Conservation (phyloP, 2,797 vertebrate species). For the Luscinia megarhynchos region DNA sequence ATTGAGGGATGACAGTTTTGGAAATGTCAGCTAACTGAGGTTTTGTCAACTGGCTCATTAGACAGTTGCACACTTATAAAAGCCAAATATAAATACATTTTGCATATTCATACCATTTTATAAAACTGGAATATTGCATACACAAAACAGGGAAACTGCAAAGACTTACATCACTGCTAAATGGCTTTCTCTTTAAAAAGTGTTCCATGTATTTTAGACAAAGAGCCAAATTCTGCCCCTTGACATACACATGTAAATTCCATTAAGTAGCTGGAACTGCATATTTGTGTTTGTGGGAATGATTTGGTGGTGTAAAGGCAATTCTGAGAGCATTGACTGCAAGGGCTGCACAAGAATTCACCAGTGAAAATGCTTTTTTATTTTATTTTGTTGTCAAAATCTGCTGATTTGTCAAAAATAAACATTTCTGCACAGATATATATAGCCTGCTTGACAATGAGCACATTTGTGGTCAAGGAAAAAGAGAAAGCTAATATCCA, state of each 20-base stretch:
- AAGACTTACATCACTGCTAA: constrained; percentile 22
- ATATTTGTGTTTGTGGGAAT: constrained; percentile 25
- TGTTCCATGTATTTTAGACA: background rate
- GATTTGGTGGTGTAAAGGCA: background rate
- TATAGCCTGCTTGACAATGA: background rate
- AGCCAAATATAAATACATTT: background rate
- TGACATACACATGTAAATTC: constrained; percentile 29
- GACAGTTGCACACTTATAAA: background rate
- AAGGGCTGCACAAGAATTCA: constrained; percentile 4
- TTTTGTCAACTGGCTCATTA: background rate
- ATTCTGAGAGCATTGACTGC: background rate
- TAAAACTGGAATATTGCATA: background rate
- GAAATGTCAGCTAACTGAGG: background rate
- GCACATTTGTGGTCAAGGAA: background rate
- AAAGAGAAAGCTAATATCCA: background rate
- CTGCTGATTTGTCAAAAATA: constrained; percentile 55
- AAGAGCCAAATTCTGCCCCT: constrained; percentile 31
- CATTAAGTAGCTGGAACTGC: constrained; percentile 28
- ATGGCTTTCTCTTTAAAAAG: constrained; percentile 3
- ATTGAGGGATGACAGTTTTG: background rate
- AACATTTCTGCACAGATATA: constrained; percentile 33
- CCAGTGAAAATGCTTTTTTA: background rate
- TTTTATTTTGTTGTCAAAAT: constrained; percentile 30
- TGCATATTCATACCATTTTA: background rate
- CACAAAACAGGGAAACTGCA: background rate